A percentile compares a stretch with the other conserved stretches of the same genome.
Evolutionary conservation across 2,888 invertebrate genomes (phyloP).

Genomic region (Agrochola circellaris): DNA sequence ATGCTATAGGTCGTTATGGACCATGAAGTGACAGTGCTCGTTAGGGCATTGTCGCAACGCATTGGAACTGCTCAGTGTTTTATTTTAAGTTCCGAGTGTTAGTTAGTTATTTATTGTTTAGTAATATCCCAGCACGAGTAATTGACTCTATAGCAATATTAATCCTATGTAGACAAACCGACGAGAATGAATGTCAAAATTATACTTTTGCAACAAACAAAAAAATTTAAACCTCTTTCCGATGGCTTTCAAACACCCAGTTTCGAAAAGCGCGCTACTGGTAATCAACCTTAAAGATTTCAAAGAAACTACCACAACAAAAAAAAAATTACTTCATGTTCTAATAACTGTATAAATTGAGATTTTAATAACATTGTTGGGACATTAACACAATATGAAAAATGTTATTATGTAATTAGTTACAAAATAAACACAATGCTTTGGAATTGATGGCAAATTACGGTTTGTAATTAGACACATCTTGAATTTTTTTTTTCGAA

Average conservation of each 20-base stretch:
- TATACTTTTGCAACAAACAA: background rate
- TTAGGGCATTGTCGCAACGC: background rate
- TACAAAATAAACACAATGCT: slow-evolving; percentile 47
- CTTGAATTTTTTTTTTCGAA: background rate
- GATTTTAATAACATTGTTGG: slow-evolving; percentile 28
- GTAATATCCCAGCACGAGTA: background rate
- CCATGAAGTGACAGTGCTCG: background rate
- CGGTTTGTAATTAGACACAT: slow-evolving; percentile 31
- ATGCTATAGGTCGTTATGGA: background rate
- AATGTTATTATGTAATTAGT: slow-evolving; percentile 55
- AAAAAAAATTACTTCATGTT: slow-evolving; percentile 28
- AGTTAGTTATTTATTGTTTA: background rate
- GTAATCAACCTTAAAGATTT: background rate
- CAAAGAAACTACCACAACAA: background rate
- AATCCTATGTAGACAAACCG: background rate
- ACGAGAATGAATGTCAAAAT: background rate
- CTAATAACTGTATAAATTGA: slow-evolving; percentile 45
- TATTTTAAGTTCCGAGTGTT: background rate
- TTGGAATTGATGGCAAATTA: slow-evolving; percentile 48
- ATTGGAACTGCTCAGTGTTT: background rate
- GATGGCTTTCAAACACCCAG: background rate
- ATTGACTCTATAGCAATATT: background rate
- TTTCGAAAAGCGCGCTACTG: background rate
- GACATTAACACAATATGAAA: slow-evolving; percentile 54
- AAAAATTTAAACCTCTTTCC: background rate